These are phyloP conservation scores for Grammomys dolichurus DNA, from an alignment of 2,113 vertebrate species.

Conservation along the genomic window DNA sequence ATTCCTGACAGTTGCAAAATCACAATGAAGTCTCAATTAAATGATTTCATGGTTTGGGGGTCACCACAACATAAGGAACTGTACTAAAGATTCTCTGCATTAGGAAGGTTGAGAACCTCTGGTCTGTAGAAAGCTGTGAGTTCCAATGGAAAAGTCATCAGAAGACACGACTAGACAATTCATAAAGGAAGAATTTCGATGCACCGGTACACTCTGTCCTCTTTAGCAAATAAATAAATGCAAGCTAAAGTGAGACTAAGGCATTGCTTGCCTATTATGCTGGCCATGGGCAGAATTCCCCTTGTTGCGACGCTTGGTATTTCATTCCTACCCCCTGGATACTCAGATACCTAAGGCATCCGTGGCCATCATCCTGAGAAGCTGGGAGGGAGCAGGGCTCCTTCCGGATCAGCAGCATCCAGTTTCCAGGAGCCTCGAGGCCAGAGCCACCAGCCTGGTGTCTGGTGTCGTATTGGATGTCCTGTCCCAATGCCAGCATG, in stretches of 20 bases:
- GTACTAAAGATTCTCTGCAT: neutral
- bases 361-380: neutral
- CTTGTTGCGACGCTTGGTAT: neutral
- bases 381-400: neutral
- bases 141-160: neutral
- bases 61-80: neutral
- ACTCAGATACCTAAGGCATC: neutral
- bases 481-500: neutral
- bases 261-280: neutral
- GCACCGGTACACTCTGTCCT: neutral
- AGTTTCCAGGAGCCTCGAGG: neutral
- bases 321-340: neutral
- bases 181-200: conserved; percentile 5
- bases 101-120: neutral
- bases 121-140: neutral
- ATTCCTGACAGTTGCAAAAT: neutral
- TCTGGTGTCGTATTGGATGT: conserved; percentile 2
- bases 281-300: neutral
- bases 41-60: neutral
- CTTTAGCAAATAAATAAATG: conserved; percentile 16
- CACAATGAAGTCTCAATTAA: neutral
- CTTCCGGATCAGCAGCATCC: neutral
- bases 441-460: neutral
- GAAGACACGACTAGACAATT: neutral
- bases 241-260: conserved; percentile 20